Percentiles rank a stretch among this genome's conserved stretches.
Conservation (phyloP, 2,888 invertebrate species). For the Himalopsyche japonica region DNA sequence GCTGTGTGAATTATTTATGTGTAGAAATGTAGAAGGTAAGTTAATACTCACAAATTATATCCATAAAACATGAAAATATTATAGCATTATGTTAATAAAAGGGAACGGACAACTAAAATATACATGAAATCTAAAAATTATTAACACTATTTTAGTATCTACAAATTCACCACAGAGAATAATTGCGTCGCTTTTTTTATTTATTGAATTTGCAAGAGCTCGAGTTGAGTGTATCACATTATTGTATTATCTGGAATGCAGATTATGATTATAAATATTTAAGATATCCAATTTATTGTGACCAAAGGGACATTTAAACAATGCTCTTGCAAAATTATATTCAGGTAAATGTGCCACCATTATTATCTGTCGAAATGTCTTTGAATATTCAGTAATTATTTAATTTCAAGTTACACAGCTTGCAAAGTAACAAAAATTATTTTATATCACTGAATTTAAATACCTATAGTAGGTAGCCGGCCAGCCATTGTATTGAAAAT, state of each 20-base stretch:
- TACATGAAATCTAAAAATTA: not conserved
- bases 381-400: not conserved
- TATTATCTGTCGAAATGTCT: not conserved
- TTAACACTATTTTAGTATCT: not conserved
- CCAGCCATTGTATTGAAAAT: slow-evolving; percentile 57
- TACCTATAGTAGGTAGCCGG: slow-evolving; percentile 58
- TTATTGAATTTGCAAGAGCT: not conserved
- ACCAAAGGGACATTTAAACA: too few species aligned
- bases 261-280: too few species aligned
- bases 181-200: not conserved
- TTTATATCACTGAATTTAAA: not conserved
- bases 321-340: too few species aligned
- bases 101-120: not conserved
- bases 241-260: too few species aligned
- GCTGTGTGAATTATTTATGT: not conserved
- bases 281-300: too few species aligned
- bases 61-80: not conserved
- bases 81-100: not conserved
- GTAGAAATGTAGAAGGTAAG: not conserved
- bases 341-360: too few species aligned
- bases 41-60: not conserved
- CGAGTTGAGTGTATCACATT: too few species aligned
- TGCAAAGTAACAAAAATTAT: not conserved
- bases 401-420: not conserved
- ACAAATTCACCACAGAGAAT: not conserved